Conservation (phyloP, 2,797 vertebrate genomes). For the Myotis findleyi region DNA sequence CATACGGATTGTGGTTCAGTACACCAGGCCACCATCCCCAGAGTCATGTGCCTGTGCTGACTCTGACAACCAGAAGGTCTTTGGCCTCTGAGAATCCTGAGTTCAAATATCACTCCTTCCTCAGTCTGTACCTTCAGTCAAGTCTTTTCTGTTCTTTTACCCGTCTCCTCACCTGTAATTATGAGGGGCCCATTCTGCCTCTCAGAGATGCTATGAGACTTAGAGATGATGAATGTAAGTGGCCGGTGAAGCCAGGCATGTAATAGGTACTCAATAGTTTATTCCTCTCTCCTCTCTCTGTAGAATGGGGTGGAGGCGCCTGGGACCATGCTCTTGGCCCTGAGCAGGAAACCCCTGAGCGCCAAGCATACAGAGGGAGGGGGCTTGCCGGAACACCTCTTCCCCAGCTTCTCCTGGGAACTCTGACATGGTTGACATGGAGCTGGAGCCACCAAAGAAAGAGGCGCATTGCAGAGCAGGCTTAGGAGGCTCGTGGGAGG, state of each 20-base stretch:
- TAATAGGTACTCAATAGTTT: not conserved
- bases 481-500: conserved; percentile 39
- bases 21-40: not conserved
- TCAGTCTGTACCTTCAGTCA: not conserved
- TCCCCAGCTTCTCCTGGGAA: not conserved
- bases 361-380: not conserved
- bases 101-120: not conserved
- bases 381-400: not conserved
- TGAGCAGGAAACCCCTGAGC: not conserved
- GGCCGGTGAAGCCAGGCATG: not conserved
- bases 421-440: not conserved
- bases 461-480: conserved; percentile 65
- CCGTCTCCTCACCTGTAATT: not conserved
- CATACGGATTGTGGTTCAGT: not conserved
- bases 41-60: not conserved
- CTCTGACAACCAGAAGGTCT: not conserved
- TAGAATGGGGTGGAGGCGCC: not conserved
- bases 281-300: not conserved
- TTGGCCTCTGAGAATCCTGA: not conserved
- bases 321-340: not conserved
- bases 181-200: not conserved
- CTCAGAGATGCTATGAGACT: not conserved
- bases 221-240: not conserved
- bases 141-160: not conserved
- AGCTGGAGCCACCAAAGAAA: conserved; percentile 49